These are phyloP conservation scores for Hetaerina titia DNA, from an alignment of 2,888 invertebrate genomes.

Conservation along the genomic window DNA sequence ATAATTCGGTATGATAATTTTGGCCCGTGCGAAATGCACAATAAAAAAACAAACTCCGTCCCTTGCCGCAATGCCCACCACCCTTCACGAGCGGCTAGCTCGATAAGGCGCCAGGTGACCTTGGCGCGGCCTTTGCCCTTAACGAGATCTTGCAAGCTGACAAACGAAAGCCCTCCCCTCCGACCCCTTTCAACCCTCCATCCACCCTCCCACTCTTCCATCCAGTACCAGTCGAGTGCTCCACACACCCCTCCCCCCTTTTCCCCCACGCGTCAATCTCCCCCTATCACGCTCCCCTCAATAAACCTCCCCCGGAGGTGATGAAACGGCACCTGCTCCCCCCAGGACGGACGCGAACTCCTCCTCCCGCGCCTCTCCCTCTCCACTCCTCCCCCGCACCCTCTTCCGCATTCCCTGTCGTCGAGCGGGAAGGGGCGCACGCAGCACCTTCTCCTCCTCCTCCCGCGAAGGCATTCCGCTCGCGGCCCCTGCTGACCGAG, in stretches of 20 bases:
- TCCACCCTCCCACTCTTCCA: background rate
- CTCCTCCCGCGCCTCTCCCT: background rate
- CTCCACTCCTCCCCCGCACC: background rate
- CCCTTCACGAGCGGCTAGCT: background rate
- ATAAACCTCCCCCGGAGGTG: background rate
- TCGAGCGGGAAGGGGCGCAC: background rate
- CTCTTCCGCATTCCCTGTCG: background rate
- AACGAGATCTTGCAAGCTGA: background rate
- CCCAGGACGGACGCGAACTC: background rate
- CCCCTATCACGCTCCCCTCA: too few relatives aligned
- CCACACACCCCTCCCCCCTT: background rate
- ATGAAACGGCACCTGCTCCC: background rate
- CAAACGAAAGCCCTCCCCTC: too few relatives aligned
- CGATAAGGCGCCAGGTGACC: slow-evolving; percentile 1
- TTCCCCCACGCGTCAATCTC: too few relatives aligned
- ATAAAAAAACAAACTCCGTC: too few relatives aligned
- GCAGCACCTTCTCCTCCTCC: background rate
- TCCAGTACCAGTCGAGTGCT: background rate
- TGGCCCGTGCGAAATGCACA: too few relatives aligned
- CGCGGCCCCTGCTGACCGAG: background rate
- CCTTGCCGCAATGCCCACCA: too few relatives aligned
- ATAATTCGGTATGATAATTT: too few relatives aligned
- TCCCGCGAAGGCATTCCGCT: slow-evolving; percentile 1
- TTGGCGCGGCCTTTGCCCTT: slow-evolving; percentile 25
- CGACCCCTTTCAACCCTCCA: background rate